phyloP scores from a whole-genome alignment of 2,888 invertebrate genomes.

The Oxycera nigricornis region DNA sequence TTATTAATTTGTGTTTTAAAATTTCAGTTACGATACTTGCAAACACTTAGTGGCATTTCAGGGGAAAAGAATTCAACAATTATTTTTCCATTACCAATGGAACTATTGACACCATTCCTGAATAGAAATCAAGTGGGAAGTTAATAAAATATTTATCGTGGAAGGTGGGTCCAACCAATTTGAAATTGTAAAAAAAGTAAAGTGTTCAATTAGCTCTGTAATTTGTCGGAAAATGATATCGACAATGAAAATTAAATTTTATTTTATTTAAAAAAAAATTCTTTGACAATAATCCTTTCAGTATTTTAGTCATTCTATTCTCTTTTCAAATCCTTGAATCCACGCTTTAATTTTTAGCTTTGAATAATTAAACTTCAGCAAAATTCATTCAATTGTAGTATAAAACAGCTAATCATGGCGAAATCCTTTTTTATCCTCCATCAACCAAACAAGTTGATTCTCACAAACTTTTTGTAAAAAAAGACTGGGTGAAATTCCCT shows the following conservation, averaged over 20 bases:
- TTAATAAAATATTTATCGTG: neutral
- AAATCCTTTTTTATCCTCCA: no score
- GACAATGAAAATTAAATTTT: no score
- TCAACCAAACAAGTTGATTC: no score
- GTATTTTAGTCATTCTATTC: no score
- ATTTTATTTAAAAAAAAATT: neutral
- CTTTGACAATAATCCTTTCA: no score
- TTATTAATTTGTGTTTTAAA: constrained; percentile 39
- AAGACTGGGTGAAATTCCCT: no score
- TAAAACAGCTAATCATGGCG: no score
- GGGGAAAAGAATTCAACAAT: constrained; percentile 96
- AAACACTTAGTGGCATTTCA: constrained; percentile 89
- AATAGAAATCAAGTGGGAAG: neutral
- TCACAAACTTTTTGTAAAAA: no score
- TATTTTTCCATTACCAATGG: constrained; percentile 91
- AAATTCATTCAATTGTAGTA: no score
- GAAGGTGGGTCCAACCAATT: constrained; percentile 1
- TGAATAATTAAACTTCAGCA: no score
- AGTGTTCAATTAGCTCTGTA: neutral
- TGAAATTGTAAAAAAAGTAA: neutral
- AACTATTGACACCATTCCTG: constrained; percentile 66
- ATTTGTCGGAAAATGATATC: neutral
- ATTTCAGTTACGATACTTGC: constrained; percentile 81
- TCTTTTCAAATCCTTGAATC: no score
- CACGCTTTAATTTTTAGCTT: no score